Base-by-base conservation (phyloP, 2,888 invertebrate genomes). In the Polyommatus iphigenia region DNA sequence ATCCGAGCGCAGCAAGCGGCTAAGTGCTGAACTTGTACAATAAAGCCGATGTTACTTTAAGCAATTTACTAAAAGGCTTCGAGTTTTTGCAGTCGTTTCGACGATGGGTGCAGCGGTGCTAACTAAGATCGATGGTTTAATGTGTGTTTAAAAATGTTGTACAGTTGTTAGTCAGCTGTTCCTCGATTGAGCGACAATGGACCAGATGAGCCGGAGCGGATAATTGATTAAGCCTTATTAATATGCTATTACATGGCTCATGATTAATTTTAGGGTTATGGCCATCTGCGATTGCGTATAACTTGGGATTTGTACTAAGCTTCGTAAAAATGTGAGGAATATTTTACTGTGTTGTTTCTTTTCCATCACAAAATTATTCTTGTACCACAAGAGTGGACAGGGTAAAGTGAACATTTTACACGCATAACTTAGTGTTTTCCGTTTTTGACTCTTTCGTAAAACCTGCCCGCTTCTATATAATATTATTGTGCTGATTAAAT, bases 131-230 rank as follows among this genome's bases (percentile, higher is more conserved):
- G 75, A 75, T 75, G 75, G 75, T 75, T 54, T 75, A 75, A 75
- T 75, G 75, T 75, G 75, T 75, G 75, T 75, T 75, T 75, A 75
- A 75, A 75, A 75, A 75, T 75, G 75, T 75, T 75, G 75, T 75
- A 75, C 46, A 50, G 20, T 46, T 75, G 75, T 75, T 75, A 75
- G 75, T 75, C 75, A 75, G 75, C 75, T 75, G 75, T 15, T 75
- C 24, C 20, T 4, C 41, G 75, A 54, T 75, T 75, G 50, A 75
- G 75, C 75, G 75, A 75, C 54, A 75, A 75, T 54, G 75, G 75
- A 75, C 41, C 75, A 75, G 75, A 75, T 50, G 75, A 75, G 75
- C 24, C 75, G 2, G 20, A 20, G 73, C 73, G 46, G 50, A 24
- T 50, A 75, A 75, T 75, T 75, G 75, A 75, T 75, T 46, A 75